Percentiles rank a stretch among this genome's conserved stretches.
Conservation (phyloP, 92 coral and sea anemone species). For the Actinernus sp. region DNA sequence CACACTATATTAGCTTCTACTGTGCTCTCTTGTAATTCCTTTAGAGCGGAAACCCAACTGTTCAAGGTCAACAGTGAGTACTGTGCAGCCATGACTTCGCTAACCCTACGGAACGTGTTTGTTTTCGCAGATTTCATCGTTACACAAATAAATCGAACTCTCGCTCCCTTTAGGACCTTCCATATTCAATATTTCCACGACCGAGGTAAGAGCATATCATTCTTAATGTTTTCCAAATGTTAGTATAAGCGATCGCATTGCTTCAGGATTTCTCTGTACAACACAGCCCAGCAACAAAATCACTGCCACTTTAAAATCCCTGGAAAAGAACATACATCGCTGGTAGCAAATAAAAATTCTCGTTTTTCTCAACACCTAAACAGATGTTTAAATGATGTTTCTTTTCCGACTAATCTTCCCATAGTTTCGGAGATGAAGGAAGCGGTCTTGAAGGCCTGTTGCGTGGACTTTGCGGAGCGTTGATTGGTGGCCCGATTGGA, state of each 20-base stretch:
- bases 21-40: too few relatives aligned
- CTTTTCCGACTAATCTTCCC: too few relatives aligned
- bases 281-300: background rate
- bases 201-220: background rate
- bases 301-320: background rate
- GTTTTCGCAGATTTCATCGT: background rate
- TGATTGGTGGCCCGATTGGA: slow-evolving; percentile 55
- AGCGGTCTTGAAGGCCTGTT: slow-evolving; percentile 62
- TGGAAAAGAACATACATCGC: too few relatives aligned
- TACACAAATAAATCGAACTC: background rate
- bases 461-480: slow-evolving; percentile 18
- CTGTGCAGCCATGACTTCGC: background rate
- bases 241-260: background rate
- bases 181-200: background rate
- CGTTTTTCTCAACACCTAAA: too few relatives aligned
- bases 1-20: too few relatives aligned
- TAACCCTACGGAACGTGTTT: background rate
- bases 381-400: too few relatives aligned
- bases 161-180: background rate
- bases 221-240: background rate
- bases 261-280: background rate
- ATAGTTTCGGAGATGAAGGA: slow-evolving; percentile 69
- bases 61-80: background rate
- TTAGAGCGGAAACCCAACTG: too few relatives aligned
- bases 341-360: too few relatives aligned